These are phyloP conservation scores for Podilymbus podiceps DNA, from an alignment of 2,113 vertebrate species.

Conservation along the genomic window DNA sequence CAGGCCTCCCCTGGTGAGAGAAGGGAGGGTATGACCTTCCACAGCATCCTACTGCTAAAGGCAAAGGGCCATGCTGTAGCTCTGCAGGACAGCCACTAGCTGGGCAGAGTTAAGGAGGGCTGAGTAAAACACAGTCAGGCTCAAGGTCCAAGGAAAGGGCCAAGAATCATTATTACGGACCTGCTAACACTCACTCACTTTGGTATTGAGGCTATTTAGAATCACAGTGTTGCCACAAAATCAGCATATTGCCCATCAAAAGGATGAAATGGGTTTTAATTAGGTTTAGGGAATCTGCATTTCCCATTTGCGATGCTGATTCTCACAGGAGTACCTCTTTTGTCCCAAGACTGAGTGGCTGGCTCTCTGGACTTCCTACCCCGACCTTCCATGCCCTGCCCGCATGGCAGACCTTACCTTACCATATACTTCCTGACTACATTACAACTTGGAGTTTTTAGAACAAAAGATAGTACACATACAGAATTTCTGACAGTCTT, in stretches of 20 bases:
- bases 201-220: not conserved
- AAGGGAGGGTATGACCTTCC: not conserved
- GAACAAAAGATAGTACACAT: not conserved
- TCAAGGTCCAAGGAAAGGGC: not conserved
- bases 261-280: not conserved
- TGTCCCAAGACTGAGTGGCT: not conserved
- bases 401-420: not conserved
- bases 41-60: not conserved
- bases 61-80: rapidly evolving
- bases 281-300: not conserved
- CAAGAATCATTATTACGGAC: not conserved
- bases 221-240: not conserved
- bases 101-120: not conserved
- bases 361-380: not conserved
- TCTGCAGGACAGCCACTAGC: no score
- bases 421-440: not conserved
- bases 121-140: not conserved
- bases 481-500: not conserved
- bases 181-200: not conserved
- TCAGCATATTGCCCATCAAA: not conserved
- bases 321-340: not conserved
- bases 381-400: not conserved
- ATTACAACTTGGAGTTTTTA: not conserved
- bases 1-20: not conserved
- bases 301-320: conserved; percentile 12